Conservation (phyloP, 2,113 vertebrate genomes). For the Leptosomus discolor region DNA sequence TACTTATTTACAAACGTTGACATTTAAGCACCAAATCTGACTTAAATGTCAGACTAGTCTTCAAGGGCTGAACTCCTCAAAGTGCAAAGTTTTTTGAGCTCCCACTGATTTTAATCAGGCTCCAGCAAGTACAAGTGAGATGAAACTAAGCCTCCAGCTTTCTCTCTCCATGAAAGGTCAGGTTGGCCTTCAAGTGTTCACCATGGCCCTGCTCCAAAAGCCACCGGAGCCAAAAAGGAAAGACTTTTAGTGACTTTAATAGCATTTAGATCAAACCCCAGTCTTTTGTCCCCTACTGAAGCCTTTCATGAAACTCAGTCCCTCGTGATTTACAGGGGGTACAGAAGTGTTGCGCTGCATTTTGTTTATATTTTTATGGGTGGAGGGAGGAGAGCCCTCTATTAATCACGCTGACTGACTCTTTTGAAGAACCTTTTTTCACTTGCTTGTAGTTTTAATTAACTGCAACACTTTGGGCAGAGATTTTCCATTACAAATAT, state of each 20-base stretch:
- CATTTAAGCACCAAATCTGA: slow-evolving; percentile 16
- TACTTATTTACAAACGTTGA: slow-evolving; percentile 19
- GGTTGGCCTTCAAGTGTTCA: slow-evolving; percentile 2
- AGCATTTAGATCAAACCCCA: background rate
- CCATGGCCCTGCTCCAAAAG: background rate
- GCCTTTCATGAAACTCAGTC: background rate
- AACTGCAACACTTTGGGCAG: background rate
- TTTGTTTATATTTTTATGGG: slow-evolving; percentile 14
- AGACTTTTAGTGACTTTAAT: background rate
- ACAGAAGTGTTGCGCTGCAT: background rate
- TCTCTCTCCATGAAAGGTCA: slow-evolving; percentile 29
- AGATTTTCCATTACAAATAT: background rate
- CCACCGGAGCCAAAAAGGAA: background rate
- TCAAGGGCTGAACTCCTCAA: background rate
- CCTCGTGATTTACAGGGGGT: background rate
- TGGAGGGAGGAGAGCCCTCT: background rate
- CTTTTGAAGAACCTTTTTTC: background rate
- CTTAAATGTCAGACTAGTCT: slow-evolving; percentile 45
- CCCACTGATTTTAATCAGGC: slow-evolving; percentile 29
- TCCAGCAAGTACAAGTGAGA: slow-evolving; percentile 6
- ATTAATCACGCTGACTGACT: background rate
- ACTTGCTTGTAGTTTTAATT: background rate
- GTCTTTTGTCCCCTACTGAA: slow-evolving; percentile 15
- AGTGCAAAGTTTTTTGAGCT: slow-evolving; percentile 28
- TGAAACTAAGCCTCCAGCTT: background rate